Base-by-base conservation (phyloP, 64 coral and sea anemone species). In the Catalaphyllia jardinei region DNA sequence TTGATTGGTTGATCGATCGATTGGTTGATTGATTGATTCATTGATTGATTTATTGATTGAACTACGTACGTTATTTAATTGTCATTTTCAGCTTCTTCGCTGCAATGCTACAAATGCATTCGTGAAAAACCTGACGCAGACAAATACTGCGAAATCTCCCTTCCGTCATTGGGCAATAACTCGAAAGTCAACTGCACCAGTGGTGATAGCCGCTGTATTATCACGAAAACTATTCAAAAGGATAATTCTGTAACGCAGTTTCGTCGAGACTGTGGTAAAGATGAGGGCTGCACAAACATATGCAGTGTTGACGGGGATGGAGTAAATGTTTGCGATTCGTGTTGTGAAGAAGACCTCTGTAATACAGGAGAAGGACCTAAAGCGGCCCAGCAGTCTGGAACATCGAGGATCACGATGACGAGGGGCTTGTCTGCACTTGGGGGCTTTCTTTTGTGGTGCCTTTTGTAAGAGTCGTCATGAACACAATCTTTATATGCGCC, bases 281-380 rank as follows among this genome's bases (percentile, higher is more conserved):
- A 33, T 6, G 24, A 24, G 13, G 10, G 20, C 2, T 84, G 80
- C 49, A 46, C 4, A 20, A 10, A 64, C 28, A 46, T 38, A 14
- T 83, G 80, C 33, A 5, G 62, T 22, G 2, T 61, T 27, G 62
- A 84, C 24, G 8, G 9, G 4, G 33, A 84, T 0, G 80, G 80
- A 24, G 25, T 0, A 13, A 11, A 16, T 51, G 13, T 84, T 2
- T 84, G 80, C 35, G 30, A 14, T 5, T 67, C 62, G 1, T 84
- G 80, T 24, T 84, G 80, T 63, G 31, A 84, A 67, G 80, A 84
- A 46, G 33, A 84, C 22, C 24, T 84, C 17, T 84, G 80, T 12
- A 84, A 84, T 59, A 67, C 50, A 38, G 80, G 80, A 67, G 62
- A 69, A 8, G 80, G 80, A 22, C 80, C 80, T 22, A 84, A 69